Percentiles rank a stretch among this genome's conserved stretches.
Evolutionary conservation across 2,113 vertebrate genomes (phyloP).

Genomic region (Chelonoidis abingdonii): DNA sequence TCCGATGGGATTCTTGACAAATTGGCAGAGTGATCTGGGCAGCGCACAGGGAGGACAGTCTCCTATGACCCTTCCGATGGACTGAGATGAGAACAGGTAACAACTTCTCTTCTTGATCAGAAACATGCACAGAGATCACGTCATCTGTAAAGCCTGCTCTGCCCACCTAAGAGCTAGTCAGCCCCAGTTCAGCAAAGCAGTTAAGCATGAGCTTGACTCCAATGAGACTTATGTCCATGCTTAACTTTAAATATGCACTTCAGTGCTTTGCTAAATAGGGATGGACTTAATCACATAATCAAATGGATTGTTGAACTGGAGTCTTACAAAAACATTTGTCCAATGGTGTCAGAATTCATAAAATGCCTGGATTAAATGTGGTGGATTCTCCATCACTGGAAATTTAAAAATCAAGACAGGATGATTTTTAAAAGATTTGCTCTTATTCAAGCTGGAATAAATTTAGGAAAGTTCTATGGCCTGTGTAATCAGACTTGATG

Average conservation of each 20-base stretch:
- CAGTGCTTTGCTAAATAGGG: not conserved
- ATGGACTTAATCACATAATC: not conserved
- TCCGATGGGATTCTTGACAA: slow-evolving; percentile 78
- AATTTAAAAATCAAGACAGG: not conserved
- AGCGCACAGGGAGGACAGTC: slow-evolving; percentile 54
- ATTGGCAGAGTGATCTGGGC: slow-evolving; percentile 61
- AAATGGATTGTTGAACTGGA: not conserved
- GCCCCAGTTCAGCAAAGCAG: not conserved
- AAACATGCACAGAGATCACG: not conserved
- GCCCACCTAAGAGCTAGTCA: not conserved
- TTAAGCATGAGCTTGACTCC: not conserved
- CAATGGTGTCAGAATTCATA: not conserved
- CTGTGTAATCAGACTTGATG: not conserved
- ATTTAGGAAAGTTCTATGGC: not conserved
- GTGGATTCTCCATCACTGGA: not conserved
- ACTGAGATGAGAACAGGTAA: slow-evolving; percentile 52
- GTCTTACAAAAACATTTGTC: not conserved
- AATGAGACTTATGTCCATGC: not conserved
- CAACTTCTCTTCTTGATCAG: not conserved
- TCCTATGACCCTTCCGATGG: slow-evolving; percentile 60
- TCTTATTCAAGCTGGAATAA: not conserved
- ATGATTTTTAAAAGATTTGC: not conserved
- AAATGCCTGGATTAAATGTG: not conserved
- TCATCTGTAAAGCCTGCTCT: not conserved
- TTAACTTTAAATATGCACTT: not conserved